These are phyloP conservation scores for Danio kyathit DNA, from an alignment of 2,797 vertebrate species.

Conservation along the genomic window DNA sequence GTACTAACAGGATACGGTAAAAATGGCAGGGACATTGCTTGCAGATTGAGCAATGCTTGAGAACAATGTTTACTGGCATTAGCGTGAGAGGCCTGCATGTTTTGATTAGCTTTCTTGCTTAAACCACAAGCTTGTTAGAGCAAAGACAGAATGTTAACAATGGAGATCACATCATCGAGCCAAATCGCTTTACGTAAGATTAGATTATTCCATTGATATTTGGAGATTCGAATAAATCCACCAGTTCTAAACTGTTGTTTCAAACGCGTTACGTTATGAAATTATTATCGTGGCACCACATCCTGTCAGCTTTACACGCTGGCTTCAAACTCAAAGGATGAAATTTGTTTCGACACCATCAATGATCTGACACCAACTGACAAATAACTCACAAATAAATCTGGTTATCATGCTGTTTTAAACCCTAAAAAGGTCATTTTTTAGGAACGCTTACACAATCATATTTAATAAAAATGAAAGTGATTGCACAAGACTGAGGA, in stretches of 20 bases:
- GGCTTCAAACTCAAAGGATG: constrained; percentile 1
- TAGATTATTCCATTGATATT: constrained; percentile 17
- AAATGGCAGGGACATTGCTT: constrained; percentile 15
- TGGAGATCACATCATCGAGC: constrained; percentile 19
- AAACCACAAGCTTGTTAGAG: constrained; percentile 60
- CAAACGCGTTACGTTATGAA: neutral
- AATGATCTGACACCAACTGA: constrained; percentile 1
- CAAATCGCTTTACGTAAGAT: constrained; percentile 20
- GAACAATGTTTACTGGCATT: constrained; percentile 44
- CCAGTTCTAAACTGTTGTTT: neutral
- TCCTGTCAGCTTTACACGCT: neutral
- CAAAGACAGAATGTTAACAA: constrained; percentile 53
- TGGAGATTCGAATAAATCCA: constrained; percentile 20
- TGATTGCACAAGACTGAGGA: neutral
- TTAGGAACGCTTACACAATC: neutral
- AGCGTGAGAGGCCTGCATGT: constrained; percentile 50
- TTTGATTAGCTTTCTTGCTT: constrained; percentile 55
- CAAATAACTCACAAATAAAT: neutral
- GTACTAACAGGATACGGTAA: constrained; percentile 36
- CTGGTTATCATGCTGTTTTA: neutral
- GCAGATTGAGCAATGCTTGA: constrained; percentile 41
- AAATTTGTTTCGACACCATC: constrained; percentile 19
- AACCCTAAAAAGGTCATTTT: no score
- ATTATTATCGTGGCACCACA: neutral
- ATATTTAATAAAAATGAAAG: neutral